Evolutionary conservation across 2,113 vertebrate genomes (phyloP).

Genomic region (Rhabdomys dilectus): DNA sequence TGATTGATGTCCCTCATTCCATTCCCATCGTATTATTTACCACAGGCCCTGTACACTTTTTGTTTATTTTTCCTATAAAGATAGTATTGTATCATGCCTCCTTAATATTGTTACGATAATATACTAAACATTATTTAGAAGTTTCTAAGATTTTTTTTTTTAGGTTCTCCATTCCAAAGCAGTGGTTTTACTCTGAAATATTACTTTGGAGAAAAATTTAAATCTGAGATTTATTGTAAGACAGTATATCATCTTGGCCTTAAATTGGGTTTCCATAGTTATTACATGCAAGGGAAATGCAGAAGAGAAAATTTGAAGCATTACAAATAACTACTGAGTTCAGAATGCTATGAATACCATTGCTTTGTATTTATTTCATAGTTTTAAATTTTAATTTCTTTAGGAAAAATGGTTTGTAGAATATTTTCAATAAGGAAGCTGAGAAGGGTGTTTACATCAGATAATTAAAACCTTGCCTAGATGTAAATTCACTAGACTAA

Average conservation of each 20-base stretch:
- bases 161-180: not conserved
- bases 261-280: not conserved
- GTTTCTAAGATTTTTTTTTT: not conserved
- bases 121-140: not conserved
- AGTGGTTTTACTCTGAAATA: not conserved
- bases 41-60: no score
- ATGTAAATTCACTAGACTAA: slow-evolving; percentile 65
- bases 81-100: no score
- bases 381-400: slow-evolving; percentile 46
- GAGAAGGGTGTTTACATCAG: slow-evolving; percentile 52
- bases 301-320: not conserved
- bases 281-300: not conserved
- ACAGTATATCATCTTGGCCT: not conserved
- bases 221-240: not conserved
- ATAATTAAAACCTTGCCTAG: slow-evolving; percentile 64
- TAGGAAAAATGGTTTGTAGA: slow-evolving; percentile 27
- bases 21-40: no score
- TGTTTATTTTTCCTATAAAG: no score
- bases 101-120: not conserved
- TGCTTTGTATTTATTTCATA: not conserved
- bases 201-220: not conserved
- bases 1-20: no score
- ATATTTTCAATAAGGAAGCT: slow-evolving; percentile 41
- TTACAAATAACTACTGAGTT: not conserved
- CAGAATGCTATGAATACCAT: not conserved